Percentiles rank a stretch among this genome's conserved stretches.
phyloP scores from a whole-genome alignment of 2,113 vertebrate genomes.

The Malurus melanocephalus region DNA sequence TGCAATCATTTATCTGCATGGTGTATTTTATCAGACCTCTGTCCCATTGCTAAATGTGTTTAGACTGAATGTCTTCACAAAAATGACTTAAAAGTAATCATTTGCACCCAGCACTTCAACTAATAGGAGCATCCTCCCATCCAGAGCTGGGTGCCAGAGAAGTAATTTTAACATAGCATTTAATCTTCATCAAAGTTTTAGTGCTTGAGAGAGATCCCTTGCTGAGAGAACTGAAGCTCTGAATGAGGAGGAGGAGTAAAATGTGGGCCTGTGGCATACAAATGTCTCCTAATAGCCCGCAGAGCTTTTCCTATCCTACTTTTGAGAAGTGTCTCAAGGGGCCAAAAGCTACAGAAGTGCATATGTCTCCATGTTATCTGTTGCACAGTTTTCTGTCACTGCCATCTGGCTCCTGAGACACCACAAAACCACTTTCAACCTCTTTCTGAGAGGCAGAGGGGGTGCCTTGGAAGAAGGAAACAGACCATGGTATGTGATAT shows the following conservation, averaged over 20 bases:
- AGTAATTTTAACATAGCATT: not conserved
- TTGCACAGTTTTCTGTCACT: not conserved
- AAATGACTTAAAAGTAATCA: not conserved
- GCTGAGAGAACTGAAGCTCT: not conserved
- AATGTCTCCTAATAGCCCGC: not conserved
- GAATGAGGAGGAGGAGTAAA: not conserved
- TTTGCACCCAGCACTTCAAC: not conserved
- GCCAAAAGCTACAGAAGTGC: not conserved
- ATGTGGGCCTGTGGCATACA: not conserved
- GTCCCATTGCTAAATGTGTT: not conserved
- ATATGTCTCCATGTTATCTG: accelerated
- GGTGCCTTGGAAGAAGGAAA: not conserved
- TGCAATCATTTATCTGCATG: not conserved
- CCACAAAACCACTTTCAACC: not conserved
- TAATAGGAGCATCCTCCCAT: not conserved
- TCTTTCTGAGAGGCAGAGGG: not conserved
- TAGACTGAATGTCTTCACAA: not conserved
- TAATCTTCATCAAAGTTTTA: constrained; percentile 1
- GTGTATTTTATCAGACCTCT: not conserved
- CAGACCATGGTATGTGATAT: accelerated
- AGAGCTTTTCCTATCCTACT: not conserved
- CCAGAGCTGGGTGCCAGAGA: not conserved
- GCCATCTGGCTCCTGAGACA: not conserved
- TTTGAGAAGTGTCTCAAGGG: not conserved
- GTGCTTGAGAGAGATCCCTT: not conserved